Evolutionary conservation across 2,113 vertebrate genomes (phyloP).

Genomic region (Serinus canaria): DNA sequence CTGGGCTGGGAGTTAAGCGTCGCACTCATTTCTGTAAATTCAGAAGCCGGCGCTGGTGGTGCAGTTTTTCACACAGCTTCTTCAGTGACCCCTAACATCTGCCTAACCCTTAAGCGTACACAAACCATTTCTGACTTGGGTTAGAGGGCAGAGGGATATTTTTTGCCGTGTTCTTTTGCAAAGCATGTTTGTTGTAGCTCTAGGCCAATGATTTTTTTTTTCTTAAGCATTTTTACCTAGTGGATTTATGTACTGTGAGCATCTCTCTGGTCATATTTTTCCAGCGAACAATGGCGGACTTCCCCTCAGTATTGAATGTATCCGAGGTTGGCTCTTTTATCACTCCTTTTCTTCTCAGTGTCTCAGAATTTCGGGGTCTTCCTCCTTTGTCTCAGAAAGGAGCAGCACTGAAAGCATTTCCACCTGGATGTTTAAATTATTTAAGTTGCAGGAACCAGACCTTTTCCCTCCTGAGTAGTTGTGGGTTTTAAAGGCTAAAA

Average conservation of each 20-base stretch:
- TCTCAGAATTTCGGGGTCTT: conserved; percentile 69
- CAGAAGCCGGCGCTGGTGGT: conserved; percentile 47
- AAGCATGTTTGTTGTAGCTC: conserved; percentile 58
- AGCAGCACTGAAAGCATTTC: conserved; percentile 81
- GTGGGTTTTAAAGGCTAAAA: conserved; percentile 92
- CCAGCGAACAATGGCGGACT: conserved; percentile 45
- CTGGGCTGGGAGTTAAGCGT: neutral
- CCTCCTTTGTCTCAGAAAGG: conserved; percentile 81
- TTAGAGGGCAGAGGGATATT: conserved; percentile 43
- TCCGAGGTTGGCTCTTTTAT: conserved; percentile 52
- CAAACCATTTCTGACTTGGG: conserved; percentile 45
- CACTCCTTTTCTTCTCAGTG: conserved; percentile 56
- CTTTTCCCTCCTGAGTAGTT: conserved; percentile 85
- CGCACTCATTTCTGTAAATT: conserved; percentile 42
- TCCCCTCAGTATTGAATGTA: conserved; percentile 52
- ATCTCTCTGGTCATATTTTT: conserved; percentile 37
- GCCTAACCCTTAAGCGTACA: conserved; percentile 63
- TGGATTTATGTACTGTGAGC: neutral
- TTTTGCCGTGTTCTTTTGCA: conserved; percentile 48
- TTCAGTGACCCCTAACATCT: conserved; percentile 60
- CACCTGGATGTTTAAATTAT: conserved; percentile 96
- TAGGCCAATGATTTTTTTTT: conserved; percentile 27
- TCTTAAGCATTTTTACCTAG: conserved; percentile 27
- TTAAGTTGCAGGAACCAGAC: conserved; percentile 90
- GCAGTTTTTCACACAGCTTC: conserved; percentile 57